These are phyloP conservation scores for Paracanthobrama guichenoti DNA, from an alignment of 2,113 vertebrate species.

Conservation along the genomic window DNA sequence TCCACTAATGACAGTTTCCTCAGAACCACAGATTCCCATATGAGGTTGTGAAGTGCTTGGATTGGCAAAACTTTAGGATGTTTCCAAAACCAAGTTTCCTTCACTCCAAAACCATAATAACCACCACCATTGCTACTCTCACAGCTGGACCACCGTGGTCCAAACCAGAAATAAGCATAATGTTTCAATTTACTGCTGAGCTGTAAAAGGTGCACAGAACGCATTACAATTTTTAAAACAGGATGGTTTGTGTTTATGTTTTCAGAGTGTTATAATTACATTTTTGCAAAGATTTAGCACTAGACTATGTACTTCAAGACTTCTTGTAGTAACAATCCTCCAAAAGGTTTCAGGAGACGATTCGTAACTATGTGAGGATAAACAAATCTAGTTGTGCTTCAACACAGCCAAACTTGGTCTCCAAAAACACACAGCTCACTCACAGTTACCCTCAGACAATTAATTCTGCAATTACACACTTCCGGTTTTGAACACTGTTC, in stretches of 20 bases:
- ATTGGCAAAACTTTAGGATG: slow-evolving; percentile 29
- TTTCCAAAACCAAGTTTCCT: slow-evolving; percentile 42
- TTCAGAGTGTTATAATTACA: background rate
- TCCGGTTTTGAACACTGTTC: slow-evolving; percentile 2
- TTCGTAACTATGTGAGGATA: background rate
- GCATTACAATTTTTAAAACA: background rate
- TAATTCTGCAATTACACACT: slow-evolving; percentile 14
- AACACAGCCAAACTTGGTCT: slow-evolving; percentile 2
- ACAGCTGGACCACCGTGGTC: slow-evolving; percentile 38
- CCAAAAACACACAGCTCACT: slow-evolving; percentile 6
- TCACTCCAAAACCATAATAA: slow-evolving; percentile 34
- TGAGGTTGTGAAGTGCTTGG: slow-evolving; percentile 40
- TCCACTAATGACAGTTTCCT: slow-evolving; percentile 33
- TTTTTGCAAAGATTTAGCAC: background rate
- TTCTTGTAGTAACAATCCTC: background rate
- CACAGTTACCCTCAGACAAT: background rate
- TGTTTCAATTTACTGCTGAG: slow-evolving; percentile 33
- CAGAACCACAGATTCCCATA: slow-evolving; percentile 41
- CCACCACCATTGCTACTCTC: slow-evolving; percentile 13
- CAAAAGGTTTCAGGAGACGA: background rate
- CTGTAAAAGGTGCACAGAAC: slow-evolving; percentile 16
- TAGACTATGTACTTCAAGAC: background rate
- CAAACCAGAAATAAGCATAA: slow-evolving; percentile 35
- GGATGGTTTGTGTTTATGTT: background rate
- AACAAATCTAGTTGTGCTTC: background rate